A percentile compares a stretch with the other conserved stretches of the same genome.
These are phyloP conservation scores for Calephelis virginiensis DNA, from an alignment of 1,140 invertebrate species.

Conservation along the genomic window DNA sequence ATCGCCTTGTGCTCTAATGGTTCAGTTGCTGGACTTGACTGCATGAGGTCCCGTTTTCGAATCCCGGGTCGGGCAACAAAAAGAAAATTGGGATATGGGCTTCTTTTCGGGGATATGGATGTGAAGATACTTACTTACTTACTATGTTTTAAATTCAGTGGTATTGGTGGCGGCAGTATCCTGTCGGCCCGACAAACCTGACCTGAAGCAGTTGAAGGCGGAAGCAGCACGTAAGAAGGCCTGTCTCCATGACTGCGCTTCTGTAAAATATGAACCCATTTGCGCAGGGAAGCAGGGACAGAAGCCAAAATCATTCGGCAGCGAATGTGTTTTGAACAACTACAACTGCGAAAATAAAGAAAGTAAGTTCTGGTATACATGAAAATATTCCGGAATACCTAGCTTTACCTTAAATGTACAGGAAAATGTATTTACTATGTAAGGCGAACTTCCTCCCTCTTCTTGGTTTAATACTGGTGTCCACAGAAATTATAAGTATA, in stretches of 20 bases:
- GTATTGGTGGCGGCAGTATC: constrained; percentile 51
- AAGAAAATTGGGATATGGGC: too few relatives aligned
- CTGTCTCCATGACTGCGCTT: constrained; percentile 72
- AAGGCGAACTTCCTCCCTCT: too few relatives aligned
- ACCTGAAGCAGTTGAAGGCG: constrained; percentile 70
- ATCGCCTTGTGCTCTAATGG: too few relatives aligned
- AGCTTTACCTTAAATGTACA: too few relatives aligned
- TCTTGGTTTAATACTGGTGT: too few relatives aligned
- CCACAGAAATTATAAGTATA: too few relatives aligned
- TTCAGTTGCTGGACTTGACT: too few relatives aligned
- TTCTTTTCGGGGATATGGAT: too few relatives aligned
- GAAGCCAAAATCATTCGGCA: constrained; percentile 77
- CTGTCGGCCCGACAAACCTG: constrained; percentile 63
- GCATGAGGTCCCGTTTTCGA: too few relatives aligned
- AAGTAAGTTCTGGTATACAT: constrained; percentile 56
- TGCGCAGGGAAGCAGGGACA: constrained; percentile 77
- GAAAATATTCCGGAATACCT: too few relatives aligned
- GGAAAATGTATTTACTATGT: too few relatives aligned
- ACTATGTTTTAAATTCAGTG: constrained; percentile 36
- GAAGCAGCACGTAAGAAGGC: constrained; percentile 72
- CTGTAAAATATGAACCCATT: constrained; percentile 68
- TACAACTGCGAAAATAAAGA: constrained; percentile 80
- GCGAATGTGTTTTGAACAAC: constrained; percentile 78
- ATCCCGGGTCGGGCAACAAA: too few relatives aligned
- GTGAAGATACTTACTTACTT: background rate